Percentiles rank a stretch among this genome's conserved stretches.
Evolutionary conservation across 2,113 vertebrate genomes (phyloP).

Genomic region (Recurvirostra avosetta): DNA sequence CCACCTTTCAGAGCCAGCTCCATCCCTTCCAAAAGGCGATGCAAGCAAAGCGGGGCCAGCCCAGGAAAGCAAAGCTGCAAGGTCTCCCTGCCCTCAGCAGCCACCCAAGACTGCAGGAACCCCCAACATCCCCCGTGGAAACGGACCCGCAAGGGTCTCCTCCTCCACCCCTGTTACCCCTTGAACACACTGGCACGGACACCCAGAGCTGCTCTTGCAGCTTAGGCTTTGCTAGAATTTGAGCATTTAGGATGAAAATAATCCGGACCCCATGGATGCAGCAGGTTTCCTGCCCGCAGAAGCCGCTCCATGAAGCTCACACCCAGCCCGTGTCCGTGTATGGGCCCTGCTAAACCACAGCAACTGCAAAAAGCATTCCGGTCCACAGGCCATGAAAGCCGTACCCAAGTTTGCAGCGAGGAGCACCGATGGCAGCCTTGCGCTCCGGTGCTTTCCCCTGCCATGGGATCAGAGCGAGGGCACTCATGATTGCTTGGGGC

Average conservation of each 20-base stretch:
- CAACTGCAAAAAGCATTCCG: accelerated
- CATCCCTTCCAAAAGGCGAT: neutral
- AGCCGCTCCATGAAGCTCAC: neutral
- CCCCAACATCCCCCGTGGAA: accelerated
- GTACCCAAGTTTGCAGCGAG: accelerated
- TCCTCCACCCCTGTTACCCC: neutral
- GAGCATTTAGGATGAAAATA: neutral
- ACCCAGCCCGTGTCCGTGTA: accelerated
- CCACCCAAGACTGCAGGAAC: neutral
- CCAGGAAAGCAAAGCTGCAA: neutral
- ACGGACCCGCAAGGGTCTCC: accelerated
- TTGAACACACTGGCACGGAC: neutral
- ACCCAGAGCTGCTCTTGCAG: neutral
- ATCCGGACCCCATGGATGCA: accelerated
- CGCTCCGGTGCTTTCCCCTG: accelerated
- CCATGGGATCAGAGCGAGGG: neutral
- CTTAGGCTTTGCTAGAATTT: neutral
- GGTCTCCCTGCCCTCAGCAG: neutral
- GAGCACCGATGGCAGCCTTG: neutral
- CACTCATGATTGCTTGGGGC: neutral
- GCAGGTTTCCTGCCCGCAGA: neutral
- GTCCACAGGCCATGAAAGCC: neutral
- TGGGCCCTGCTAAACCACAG: neutral
- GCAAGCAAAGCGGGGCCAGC: neutral
- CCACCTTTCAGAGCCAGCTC: neutral